A percentile compares a stretch with the other conserved stretches of the same genome.
These are phyloP conservation scores for Drosophila aff. DNA, from an alignment of 1,140 invertebrate species.

Conservation along the genomic window DNA sequence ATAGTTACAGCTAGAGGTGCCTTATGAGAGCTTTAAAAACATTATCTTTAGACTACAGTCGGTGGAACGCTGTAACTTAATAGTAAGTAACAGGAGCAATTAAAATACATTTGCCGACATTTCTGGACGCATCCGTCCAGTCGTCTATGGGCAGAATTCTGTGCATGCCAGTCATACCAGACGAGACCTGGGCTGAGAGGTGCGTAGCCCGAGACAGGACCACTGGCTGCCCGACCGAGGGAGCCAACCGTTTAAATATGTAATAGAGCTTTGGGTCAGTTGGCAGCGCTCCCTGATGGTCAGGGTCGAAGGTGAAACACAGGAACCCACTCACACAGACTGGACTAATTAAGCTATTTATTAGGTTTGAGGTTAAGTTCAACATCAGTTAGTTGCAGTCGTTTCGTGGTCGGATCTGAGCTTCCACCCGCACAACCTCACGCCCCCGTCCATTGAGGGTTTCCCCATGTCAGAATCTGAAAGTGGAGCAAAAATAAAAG, in stretches of 20 bases:
- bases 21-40: background rate
- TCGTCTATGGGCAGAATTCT: conserved; percentile 1
- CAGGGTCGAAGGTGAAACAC: conserved; percentile 50
- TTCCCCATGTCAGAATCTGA: conserved; percentile 20
- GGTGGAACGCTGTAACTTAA: background rate
- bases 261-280: conserved; percentile 50
- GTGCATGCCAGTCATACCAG: conserved; percentile 31
- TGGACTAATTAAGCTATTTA: conserved; percentile 66
- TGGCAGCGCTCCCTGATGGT: conserved; percentile 26
- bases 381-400: conserved; percentile 62
- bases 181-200: background rate
- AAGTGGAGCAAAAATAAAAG: conserved; percentile 13
- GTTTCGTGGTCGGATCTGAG: conserved; percentile 39
- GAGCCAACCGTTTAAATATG: conserved; percentile 56
- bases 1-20: background rate
- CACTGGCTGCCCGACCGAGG: conserved; percentile 2
- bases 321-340: conserved; percentile 30
- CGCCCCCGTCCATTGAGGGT: conserved; percentile 8
- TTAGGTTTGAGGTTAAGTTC: conserved; percentile 67
- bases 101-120: conserved; percentile 28
- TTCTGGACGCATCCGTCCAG: conserved; percentile 14
- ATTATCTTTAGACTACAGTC: background rate
- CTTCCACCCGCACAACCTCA: background rate
- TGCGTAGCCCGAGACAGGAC: conserved; percentile 1
- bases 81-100: conserved; percentile 9